Base-by-base conservation (phyloP, 2,113 vertebrate species). In the Lepus americanus region DNA sequence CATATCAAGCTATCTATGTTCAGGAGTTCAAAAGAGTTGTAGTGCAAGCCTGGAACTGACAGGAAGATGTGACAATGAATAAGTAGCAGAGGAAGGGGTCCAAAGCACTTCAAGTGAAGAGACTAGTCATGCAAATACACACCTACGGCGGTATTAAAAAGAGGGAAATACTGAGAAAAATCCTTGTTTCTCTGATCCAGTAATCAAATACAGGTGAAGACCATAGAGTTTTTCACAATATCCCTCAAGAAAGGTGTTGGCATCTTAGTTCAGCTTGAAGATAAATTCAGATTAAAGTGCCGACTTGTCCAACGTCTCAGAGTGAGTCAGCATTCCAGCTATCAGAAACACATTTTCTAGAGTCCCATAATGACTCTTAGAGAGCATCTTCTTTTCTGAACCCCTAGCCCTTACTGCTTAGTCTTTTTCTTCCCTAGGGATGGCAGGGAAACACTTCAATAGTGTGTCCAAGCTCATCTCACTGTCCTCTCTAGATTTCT, bases 271-370 rank as follows among this genome's bases (percentile, higher is more conserved):
- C n/a, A 73, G 67, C 5, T 63, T 23, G 12, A 89, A 91, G 82
- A 53, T 91, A 55, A 92, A 85, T 51, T 77, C 31, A 89, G 31
- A 72, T 73, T 66, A 89, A 93, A 89, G 53, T n/a, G 49, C 22
- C 73, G 82, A 61, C 49, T 86, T 55, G 22, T 12, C 13, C 36
- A 78, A n/a, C 0, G 1, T 83, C 59, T 69, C 4, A 63, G 33
- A 27, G 22, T 90, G 44, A 90, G 63, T 74, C 74, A 82, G 33
- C 76, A 83, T n/a, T 78, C 23, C 69, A 78, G 63, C 17, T 29
- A 33, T 70, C 55, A 31, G 11, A 80, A 90, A 79, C 33, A 49
- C 14, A n/a, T 78, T 92, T 94, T 67, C 69, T 9, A 87, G 51
- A 90, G 53, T 80, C 73, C 25, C n/a, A 0, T 67, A 77, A 72